Evolutionary conservation across 2,888 invertebrate genomes (phyloP), one percentile per base, ranked within the genome.

Genomic region (Eristalinus sepulchralis): DNA sequence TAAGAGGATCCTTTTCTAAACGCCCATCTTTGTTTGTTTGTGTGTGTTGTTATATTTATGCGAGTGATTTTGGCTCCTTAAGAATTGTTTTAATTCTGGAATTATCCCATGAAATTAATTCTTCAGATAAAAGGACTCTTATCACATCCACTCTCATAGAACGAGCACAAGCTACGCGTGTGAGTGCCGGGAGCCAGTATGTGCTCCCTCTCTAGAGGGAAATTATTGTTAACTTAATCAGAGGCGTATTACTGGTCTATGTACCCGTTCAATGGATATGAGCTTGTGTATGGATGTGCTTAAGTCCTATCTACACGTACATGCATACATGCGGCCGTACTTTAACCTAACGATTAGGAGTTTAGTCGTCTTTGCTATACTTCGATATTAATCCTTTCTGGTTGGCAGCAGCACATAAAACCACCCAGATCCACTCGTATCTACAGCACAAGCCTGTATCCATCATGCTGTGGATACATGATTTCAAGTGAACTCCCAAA

Each of bases 311-410:
- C 39, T 39, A 13, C n/a, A 39, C 13, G 55, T 22, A 9, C 5
- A 55, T 10, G 6, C 22, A 57, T 22, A 57, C 24, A 24, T 13
- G 13, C 57, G 70, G 33, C 33, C 66, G 59, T 77, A 72, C 67
- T 73, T 78, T 55, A 68, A 64, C 64, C 36, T 62, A 68, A 73
- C 73, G 72, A 83, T 68, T 68, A 83, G 72, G 57, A 63, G 34
- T 73, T 55, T 55, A 31, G 53, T 66, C 57, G 55, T 70, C 55
- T 13, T 39, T 66, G 27, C 55, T 66, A 62, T 64, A 27, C 47
- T 53, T 47, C 22, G 68, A 80, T 60, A 67, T 63, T 84, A 81
- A 84, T 84, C 80, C 84, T 80, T 84, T 84, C 67, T 64, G 59
- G 60, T 55, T 73, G 57, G 47, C 73, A 36, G 13, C 13, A 62